These are phyloP conservation scores for Actinemys pallida DNA, from an alignment of 2,113 vertebrate species.

Conservation along the genomic window DNA sequence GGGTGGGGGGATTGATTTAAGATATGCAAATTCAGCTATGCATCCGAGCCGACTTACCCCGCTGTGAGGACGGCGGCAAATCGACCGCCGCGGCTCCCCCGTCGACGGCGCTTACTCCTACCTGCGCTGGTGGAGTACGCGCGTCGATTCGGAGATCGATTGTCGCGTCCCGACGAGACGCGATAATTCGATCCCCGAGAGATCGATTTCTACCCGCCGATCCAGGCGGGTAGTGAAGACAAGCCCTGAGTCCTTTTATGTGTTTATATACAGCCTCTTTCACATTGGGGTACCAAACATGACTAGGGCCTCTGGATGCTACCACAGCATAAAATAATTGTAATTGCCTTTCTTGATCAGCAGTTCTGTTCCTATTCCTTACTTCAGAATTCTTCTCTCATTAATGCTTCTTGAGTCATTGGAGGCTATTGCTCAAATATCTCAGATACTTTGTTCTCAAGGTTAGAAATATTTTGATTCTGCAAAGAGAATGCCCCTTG, in stretches of 20 bases:
- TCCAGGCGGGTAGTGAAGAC: too few species aligned
- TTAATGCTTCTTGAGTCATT: neutral
- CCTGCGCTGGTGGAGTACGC: too few species aligned
- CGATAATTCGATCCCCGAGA: too few species aligned
- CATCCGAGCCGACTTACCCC: too few species aligned
- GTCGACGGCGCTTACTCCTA: too few species aligned
- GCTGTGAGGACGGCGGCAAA: too few species aligned
- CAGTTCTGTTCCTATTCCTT: neutral
- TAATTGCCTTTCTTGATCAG: neutral
- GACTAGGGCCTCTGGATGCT: neutral
- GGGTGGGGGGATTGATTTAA: too few species aligned
- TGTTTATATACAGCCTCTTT: neutral
- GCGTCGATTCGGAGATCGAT: too few species aligned
- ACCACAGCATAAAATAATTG: neutral
- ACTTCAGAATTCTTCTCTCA: neutral
- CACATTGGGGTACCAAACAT: neutral
- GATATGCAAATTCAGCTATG: too few species aligned
- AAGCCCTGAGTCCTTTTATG: neutral
- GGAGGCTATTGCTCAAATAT: neutral
- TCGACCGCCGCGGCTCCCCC: too few species aligned
- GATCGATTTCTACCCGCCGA: too few species aligned
- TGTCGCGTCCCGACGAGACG: too few species aligned
- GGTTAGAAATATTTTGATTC: neutral
- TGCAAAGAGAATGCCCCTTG: neutral
- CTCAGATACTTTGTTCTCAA: neutral